Conservation (phyloP, 2,888 invertebrate genomes). For the Drosophila histrio region DNA sequence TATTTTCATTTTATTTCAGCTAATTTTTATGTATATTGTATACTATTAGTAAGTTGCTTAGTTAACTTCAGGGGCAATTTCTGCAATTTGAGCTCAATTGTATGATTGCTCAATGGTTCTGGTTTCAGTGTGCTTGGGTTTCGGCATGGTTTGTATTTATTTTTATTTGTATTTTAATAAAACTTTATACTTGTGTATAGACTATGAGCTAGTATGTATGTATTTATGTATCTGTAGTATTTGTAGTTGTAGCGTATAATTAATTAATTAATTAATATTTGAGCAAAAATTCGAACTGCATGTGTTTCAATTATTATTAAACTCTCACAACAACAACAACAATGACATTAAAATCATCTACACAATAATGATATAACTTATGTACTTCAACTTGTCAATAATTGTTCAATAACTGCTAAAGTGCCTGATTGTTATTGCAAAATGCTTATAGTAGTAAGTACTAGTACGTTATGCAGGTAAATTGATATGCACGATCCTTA, state of each 20-base stretch:
- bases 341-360: slow-evolving; percentile 46
- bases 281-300: slow-evolving; percentile 73
- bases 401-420: slow-evolving; percentile 14
- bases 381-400: background rate
- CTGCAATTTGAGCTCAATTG: slow-evolving; percentile 54
- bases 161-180: slow-evolving; percentile 5
- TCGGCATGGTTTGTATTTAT: slow-evolving; percentile 23
- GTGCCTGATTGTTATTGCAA: slow-evolving; percentile 53
- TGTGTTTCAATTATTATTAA: slow-evolving; percentile 41
- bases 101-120: slow-evolving; percentile 23
- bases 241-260: slow-evolving; percentile 50
- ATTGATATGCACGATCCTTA: slow-evolving; percentile 35
- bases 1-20: slow-evolving; percentile 17
- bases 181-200: slow-evolving; percentile 12
- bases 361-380: slow-evolving; percentile 26
- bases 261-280: slow-evolving; percentile 57
- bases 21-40: slow-evolving; percentile 24
- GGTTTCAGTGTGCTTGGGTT: slow-evolving; percentile 36
- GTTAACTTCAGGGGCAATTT: slow-evolving; percentile 54
- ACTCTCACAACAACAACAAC: slow-evolving; percentile 72
- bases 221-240: slow-evolving; percentile 32
- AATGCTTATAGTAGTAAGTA: too few relatives aligned
- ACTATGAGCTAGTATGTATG: slow-evolving; percentile 27
- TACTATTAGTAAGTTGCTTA: slow-evolving; percentile 24
- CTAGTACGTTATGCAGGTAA: slow-evolving; percentile 43